A percentile compares a stretch with the other conserved stretches of the same genome.
These are phyloP conservation scores for Crotophaga sulcirostris DNA, from an alignment of 2,113 vertebrate species.

Conservation along the genomic window DNA sequence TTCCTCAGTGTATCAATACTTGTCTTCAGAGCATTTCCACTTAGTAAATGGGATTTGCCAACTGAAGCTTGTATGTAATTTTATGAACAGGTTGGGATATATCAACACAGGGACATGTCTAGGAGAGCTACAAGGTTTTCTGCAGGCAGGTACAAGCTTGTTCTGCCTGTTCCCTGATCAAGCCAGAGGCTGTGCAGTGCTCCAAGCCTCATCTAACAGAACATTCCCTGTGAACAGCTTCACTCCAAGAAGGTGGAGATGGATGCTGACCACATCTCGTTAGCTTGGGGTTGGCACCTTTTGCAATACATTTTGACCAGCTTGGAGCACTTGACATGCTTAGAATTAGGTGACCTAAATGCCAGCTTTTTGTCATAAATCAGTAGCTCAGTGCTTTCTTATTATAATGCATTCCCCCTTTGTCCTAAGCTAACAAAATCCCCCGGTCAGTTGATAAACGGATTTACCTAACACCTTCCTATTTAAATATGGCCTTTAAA, in stretches of 20 bases:
- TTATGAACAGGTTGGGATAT: not conserved
- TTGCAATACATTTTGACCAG: not conserved
- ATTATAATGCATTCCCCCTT: not conserved
- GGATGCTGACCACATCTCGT: not conserved
- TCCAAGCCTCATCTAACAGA: not conserved
- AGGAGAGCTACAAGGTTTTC: not conserved
- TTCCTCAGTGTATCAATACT: not conserved
- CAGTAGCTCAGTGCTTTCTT: not conserved
- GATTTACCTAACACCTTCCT: not conserved
- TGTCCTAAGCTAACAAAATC: not conserved
- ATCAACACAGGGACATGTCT: not conserved
- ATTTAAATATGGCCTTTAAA: not conserved
- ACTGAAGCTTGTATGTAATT: not conserved
- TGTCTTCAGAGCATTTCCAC: not conserved
- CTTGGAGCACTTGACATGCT: not conserved
- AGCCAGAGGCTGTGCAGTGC: not conserved
- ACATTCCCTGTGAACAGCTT: not conserved
- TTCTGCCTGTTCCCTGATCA: not conserved
- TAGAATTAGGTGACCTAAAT: conserved; percentile 26
- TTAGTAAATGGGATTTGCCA: not conserved
- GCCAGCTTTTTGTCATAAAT: not conserved
- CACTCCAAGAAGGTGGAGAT: not conserved
- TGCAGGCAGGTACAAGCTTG: not conserved
- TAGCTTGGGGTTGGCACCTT: not conserved
- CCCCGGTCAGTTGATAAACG: not conserved